Evolutionary conservation across 2,797 vertebrate genomes (phyloP).

Genomic region (Protonibea diacanthus): DNA sequence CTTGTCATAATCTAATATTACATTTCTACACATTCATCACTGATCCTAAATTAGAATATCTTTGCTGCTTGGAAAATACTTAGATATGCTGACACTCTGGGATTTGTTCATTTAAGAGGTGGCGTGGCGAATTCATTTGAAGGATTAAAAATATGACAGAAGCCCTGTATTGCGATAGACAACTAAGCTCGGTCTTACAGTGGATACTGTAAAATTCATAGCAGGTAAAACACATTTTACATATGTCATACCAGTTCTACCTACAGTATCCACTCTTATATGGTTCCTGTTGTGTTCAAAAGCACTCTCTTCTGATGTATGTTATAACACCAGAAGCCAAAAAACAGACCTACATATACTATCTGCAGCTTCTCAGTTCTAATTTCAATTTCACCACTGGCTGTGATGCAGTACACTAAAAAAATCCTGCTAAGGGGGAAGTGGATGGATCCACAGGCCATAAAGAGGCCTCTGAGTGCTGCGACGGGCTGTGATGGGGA

Average conservation of each 20-base stretch:
- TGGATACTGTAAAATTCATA: neutral
- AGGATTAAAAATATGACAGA: constrained; percentile 18
- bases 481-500: constrained; percentile 41
- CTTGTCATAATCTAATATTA: constrained; percentile 18
- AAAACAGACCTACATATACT: constrained; percentile 14
- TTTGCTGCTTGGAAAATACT: constrained; percentile 15
- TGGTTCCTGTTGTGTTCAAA: constrained; percentile 15
- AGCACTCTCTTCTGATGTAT: constrained; percentile 14
- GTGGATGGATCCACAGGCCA: constrained; percentile 45
- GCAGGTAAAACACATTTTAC: constrained; percentile 7
- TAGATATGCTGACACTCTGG: constrained; percentile 4
- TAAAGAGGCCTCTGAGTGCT: constrained; percentile 54
- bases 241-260: neutral
- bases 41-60: neutral
- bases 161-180: neutral
- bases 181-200: neutral
- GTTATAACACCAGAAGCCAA: constrained; percentile 18
- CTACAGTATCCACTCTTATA: neutral
- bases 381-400: constrained; percentile 56
- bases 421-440: constrained; percentile 14
- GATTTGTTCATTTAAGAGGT: constrained; percentile 32
- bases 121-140: constrained; percentile 27
- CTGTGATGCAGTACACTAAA: constrained; percentile 36
- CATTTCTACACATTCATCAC: constrained; percentile 10
- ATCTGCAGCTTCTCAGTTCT: constrained; percentile 40